Percentiles rank a stretch among this genome's conserved stretches.
These are phyloP conservation scores for Neodiprion lecontei DNA, from an alignment of 1,140 invertebrate genomes.

Conservation along the genomic window DNA sequence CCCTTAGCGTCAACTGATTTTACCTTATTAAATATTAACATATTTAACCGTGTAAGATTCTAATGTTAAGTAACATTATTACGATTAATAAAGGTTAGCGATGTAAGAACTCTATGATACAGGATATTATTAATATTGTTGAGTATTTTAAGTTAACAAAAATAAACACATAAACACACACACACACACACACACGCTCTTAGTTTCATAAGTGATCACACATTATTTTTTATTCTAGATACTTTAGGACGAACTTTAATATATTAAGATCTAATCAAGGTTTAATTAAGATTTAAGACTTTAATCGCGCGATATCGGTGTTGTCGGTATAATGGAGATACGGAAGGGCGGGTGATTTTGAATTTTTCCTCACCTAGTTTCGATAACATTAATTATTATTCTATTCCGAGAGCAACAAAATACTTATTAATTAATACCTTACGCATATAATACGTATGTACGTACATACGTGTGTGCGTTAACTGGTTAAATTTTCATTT, in stretches of 20 bases:
- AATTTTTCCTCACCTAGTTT: background rate
- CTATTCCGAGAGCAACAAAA: no score
- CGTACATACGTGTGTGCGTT: no score
- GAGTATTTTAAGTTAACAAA: background rate
- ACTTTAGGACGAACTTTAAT: conserved; percentile 1
- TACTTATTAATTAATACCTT: no score
- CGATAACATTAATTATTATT: background rate
- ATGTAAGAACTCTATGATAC: background rate
- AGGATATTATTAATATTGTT: conserved; percentile 12
- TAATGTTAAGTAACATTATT: conserved; percentile 3
- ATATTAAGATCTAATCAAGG: background rate
- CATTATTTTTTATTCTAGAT: background rate
- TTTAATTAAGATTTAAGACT: conserved; percentile 16
- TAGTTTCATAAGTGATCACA: conserved; percentile 8
- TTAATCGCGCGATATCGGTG: background rate
- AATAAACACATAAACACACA: background rate
- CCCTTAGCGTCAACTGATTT: conserved; percentile 5
- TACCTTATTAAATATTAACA: conserved; percentile 4
- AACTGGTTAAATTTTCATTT: no score
- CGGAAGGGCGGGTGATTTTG: background rate
- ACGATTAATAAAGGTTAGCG: background rate
- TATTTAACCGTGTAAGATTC: background rate
- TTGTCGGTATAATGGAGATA: background rate
- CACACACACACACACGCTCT: conserved; percentile 17
- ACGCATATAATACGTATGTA: no score